Conservation (phyloP, 2,888 invertebrate genomes). For the Uropetala carovei region DNA sequence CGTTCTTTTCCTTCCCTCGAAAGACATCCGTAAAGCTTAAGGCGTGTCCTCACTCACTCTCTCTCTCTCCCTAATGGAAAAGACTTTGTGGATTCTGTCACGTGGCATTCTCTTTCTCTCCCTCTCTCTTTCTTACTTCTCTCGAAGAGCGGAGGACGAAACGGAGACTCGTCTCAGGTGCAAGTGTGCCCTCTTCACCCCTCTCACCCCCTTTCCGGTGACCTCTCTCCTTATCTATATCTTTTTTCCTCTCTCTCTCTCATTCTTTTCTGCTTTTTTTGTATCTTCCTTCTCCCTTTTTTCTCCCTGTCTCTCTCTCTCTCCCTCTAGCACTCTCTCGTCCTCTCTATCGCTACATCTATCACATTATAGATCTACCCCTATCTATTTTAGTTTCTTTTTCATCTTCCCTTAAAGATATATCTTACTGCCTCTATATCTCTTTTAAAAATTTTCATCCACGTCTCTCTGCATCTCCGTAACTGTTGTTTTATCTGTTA, state of each 20-base stretch:
- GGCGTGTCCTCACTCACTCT: neutral
- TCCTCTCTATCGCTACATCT: too few species aligned
- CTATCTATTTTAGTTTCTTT: too few species aligned
- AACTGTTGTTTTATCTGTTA: too few species aligned
- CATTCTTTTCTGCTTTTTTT: neutral
- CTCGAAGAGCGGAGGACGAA: conserved; percentile 7
- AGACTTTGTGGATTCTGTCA: conserved; percentile 13
- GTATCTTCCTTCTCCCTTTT: neutral
- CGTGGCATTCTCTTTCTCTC: neutral
- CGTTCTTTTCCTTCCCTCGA: neutral
- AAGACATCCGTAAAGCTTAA: conserved; percentile 21
- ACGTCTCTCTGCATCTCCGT: too few species aligned
- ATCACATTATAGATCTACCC: too few species aligned
- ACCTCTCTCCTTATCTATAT: neutral
- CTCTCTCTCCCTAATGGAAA: conserved; percentile 5
- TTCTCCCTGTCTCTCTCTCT: neutral
- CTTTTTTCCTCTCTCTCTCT: neutral
- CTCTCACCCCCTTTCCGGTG: neutral
- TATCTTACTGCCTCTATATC: too few species aligned
- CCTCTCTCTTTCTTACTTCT: neutral
- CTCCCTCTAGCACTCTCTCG: too few species aligned
- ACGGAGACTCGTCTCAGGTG: neutral
- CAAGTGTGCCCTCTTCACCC: conserved; percentile 10
- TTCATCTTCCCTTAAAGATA: too few species aligned
- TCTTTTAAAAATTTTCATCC: too few species aligned